Evolutionary conservation across 2,888 invertebrate genomes (phyloP).

Genomic region (Erebia epiphron): DNA sequence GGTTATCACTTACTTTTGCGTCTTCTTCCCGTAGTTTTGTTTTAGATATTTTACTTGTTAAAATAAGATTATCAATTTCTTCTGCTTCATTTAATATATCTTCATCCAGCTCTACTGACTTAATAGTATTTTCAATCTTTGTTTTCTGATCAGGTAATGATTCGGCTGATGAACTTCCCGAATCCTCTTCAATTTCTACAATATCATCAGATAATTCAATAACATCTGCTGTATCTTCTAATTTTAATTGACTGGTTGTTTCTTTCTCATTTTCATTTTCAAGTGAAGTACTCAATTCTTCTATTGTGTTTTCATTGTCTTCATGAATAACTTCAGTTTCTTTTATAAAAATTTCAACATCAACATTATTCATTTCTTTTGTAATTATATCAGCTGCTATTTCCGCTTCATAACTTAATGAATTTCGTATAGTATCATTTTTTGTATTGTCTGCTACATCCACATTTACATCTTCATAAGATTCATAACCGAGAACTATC

Average conservation of each 20-base stretch:
- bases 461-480: constrained; percentile 16
- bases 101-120: constrained; percentile 7
- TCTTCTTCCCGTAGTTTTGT: not conserved
- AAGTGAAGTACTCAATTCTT: not conserved
- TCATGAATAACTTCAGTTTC: not conserved
- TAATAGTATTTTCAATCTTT: not conserved
- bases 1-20: not conserved
- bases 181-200: constrained; percentile 6
- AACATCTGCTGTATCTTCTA: constrained; percentile 1
- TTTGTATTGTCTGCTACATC: not conserved
- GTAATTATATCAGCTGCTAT: constrained; percentile 29
- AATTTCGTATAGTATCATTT: constrained; percentile 1
- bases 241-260: not conserved
- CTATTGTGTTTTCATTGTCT: not conserved
- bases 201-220: constrained; percentile 20
- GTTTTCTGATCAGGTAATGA: not conserved
- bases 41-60: constrained; percentile 2
- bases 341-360: not conserved
- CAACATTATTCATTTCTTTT: constrained; percentile 25
- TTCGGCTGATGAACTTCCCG: not conserved
- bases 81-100: constrained; percentile 7
- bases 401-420: constrained; percentile 26
- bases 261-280: not conserved
- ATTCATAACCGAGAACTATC: not conserved
- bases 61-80: constrained; percentile 18